Conservation (phyloP, 2,113 vertebrate genomes). For the Cebus imitator region DNA sequence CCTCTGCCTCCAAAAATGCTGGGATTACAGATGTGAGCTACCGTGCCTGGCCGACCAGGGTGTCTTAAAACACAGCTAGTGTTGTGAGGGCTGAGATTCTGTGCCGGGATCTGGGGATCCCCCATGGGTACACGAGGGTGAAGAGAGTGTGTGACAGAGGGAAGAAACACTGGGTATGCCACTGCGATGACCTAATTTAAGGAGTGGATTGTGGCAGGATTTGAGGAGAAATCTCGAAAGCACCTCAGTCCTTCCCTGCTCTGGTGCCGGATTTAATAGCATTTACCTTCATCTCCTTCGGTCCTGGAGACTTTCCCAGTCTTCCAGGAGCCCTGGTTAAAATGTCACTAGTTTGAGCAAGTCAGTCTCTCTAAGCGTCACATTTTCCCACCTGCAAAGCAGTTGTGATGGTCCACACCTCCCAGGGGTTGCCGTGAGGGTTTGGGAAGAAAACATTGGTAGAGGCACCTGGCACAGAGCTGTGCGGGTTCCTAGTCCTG, state of each 20-base stretch:
- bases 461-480: accelerated
- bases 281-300: neutral
- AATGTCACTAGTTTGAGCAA: neutral
- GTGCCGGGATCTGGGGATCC: neutral
- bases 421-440: neutral
- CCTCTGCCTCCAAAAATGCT: too few species aligned
- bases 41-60: neutral
- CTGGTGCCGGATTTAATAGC: neutral
- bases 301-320: neutral
- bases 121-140: accelerated
- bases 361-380: neutral
- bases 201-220: accelerated
- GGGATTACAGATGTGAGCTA: too few species aligned
- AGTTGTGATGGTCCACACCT: accelerated
- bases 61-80: neutral
- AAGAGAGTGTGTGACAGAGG: neutral
- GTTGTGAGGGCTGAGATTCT: neutral
- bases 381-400: neutral
- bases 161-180: accelerated
- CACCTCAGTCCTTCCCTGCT: neutral
- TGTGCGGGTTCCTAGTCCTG: neutral
- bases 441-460: neutral
- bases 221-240: neutral
- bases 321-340: neutral
- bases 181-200: neutral